Evolutionary conservation across 2,888 invertebrate genomes (phyloP).

Genomic region (Mimumesa dahlbomi): DNA sequence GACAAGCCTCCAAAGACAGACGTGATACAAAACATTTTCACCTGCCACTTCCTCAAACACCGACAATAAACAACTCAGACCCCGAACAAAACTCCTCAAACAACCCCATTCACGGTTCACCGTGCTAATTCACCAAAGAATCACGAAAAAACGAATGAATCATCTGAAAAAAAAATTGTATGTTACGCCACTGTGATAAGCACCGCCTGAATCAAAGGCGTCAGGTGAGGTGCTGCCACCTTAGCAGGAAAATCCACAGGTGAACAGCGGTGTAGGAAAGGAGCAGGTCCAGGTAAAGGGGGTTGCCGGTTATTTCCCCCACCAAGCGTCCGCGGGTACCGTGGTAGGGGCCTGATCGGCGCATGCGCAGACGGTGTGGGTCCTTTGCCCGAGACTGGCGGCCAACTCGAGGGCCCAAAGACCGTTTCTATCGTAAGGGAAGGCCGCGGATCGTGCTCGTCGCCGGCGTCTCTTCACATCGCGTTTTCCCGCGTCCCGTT

Average conservation of each 20-base stretch:
- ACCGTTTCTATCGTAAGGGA: conserved; percentile 72
- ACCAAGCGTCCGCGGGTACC: conserved; percentile 9
- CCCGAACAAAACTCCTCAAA: too few relatives aligned
- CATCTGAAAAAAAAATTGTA: background rate
- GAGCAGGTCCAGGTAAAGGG: conserved; percentile 61
- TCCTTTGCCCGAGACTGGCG: conserved; percentile 60
- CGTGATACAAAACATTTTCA: too few relatives aligned
- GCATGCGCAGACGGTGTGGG: conserved; percentile 63
- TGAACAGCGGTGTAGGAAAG: conserved; percentile 48
- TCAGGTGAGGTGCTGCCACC: conserved; percentile 69
- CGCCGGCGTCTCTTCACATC: conserved; percentile 38
- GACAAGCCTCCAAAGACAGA: background rate
- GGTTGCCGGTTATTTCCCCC: conserved; percentile 62
- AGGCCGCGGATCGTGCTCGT: conserved; percentile 72
- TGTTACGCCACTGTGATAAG: conserved; percentile 42
- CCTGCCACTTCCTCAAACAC: too few relatives aligned
- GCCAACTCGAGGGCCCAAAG: conserved; percentile 69
- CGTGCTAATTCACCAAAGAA: too few relatives aligned
- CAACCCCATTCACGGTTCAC: too few relatives aligned
- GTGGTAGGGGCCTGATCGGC: conserved; percentile 35
- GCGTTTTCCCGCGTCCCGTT: conserved; percentile 44
- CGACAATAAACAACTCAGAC: too few relatives aligned
- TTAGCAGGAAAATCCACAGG: conserved; percentile 60
- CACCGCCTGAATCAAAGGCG: conserved; percentile 28
- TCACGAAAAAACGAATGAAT: background rate